Percentiles rank a stretch among this genome's conserved stretches.
Conservation (phyloP, 2,888 invertebrate species). For the Pristionchus entomophagus region DNA sequence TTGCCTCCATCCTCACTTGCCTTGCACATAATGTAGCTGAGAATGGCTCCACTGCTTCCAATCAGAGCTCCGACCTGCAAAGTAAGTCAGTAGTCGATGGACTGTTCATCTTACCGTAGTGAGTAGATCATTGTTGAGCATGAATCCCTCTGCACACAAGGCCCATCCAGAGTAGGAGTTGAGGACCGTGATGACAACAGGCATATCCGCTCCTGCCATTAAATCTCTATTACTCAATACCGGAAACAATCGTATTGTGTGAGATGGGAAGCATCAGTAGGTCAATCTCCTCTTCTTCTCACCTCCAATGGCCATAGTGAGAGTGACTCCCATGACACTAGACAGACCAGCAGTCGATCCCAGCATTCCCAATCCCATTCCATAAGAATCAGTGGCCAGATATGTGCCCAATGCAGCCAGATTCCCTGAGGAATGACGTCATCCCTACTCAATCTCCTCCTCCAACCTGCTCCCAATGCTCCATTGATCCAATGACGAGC, state of each 20-base stretch:
- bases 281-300: slow-evolving; percentile 43
- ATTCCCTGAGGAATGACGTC: slow-evolving; percentile 77
- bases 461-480: slow-evolving; percentile 61
- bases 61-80: slow-evolving; percentile 85
- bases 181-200: slow-evolving; percentile 91
- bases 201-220: slow-evolving; percentile 89
- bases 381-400: slow-evolving; percentile 82
- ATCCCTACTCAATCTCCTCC: background rate
- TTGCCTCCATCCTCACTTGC: slow-evolving; percentile 76
- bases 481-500: slow-evolving; percentile 87
- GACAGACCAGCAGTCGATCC: slow-evolving; percentile 86
- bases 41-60: slow-evolving; percentile 91
- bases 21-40: slow-evolving; percentile 95
- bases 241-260: background rate
- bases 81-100: background rate
- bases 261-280: too few species aligned
- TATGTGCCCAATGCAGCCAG: slow-evolving; percentile 86
- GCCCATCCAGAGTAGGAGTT: slow-evolving; percentile 96
- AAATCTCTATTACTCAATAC: background rate
- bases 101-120: slow-evolving; percentile 82
- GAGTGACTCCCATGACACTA: slow-evolving; percentile 86
- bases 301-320: slow-evolving; percentile 92
- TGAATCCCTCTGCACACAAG: slow-evolving; percentile 92
- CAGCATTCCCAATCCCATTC: slow-evolving; percentile 84
- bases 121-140: slow-evolving; percentile 92